A percentile compares a stretch with the other conserved stretches of the same genome.
phyloP scores from a whole-genome alignment of 2,888 invertebrate genomes.

The Microctonus hyperodae region DNA sequence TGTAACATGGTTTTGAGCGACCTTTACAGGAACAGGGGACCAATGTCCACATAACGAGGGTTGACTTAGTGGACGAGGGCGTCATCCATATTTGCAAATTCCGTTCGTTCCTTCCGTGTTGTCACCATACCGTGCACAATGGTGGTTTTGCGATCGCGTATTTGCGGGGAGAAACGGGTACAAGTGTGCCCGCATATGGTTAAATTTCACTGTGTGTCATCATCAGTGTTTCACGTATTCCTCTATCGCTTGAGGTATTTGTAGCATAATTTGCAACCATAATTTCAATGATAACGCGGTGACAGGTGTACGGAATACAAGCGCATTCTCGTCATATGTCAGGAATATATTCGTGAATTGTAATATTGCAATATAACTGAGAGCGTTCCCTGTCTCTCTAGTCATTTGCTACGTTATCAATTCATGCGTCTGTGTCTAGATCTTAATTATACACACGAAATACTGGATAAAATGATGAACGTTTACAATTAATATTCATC shows the following conservation, averaged over 20 bases:
- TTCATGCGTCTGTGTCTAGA: background rate
- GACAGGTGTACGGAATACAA: conserved; percentile 34
- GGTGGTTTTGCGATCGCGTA: conserved; percentile 4
- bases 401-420: background rate
- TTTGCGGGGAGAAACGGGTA: background rate
- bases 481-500: background rate
- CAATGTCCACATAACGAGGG: conserved; percentile 8
- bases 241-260: background rate
- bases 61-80: background rate
- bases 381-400: background rate
- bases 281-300: conserved; percentile 50
- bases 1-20: background rate
- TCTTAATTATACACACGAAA: background rate
- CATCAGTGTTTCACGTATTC: background rate
- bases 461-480: background rate
- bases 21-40: background rate
- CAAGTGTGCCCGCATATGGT: background rate
- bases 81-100: conserved; percentile 11
- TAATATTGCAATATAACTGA: background rate
- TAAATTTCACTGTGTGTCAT: background rate
- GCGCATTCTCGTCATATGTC: conserved; percentile 37
- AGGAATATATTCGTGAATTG: conserved; percentile 31
- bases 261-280: conserved; percentile 43
- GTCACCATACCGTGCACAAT: background rate
- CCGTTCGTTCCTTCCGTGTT: conserved; percentile 10